Percentiles rank a stretch among this genome's conserved stretches.
Evolutionary conservation across 2,113 vertebrate genomes (phyloP).

Genomic region (Grallaria varia): DNA sequence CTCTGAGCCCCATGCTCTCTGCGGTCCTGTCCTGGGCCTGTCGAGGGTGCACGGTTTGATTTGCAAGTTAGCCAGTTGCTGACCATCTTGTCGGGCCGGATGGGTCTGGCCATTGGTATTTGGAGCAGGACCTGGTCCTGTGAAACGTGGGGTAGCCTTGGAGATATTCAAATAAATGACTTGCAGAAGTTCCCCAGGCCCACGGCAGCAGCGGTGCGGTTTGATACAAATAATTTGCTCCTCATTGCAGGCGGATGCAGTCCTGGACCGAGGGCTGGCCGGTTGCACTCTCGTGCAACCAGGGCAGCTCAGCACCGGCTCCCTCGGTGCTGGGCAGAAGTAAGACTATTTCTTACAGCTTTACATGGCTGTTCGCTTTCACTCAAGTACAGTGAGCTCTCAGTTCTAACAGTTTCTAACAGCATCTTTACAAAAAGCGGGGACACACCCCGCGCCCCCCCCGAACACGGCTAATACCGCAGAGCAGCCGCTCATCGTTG

Average conservation of each 20-base stretch:
- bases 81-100: constrained; percentile 70
- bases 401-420: constrained; percentile 21
- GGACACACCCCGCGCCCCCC: background rate
- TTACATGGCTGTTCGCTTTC: background rate
- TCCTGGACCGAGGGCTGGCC: background rate
- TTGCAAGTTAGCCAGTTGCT: constrained; percentile 69
- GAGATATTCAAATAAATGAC: background rate
- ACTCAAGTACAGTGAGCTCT: background rate
- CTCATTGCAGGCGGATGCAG: background rate
- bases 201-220: background rate
- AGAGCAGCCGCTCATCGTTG: background rate
- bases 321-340: background rate
- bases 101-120: constrained; percentile 60
- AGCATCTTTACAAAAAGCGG: constrained; percentile 8
- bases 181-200: background rate
- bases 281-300: background rate
- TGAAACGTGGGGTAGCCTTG: background rate
- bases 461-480: background rate
- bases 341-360: background rate
- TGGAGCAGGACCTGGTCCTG: constrained; percentile 20
- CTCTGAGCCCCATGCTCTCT: fast-evolving
- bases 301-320: background rate
- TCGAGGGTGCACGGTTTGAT: constrained; percentile 43
- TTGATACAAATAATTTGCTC: background rate
- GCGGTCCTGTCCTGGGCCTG: background rate